Conservation (phyloP, 2,888 invertebrate genomes). For the Polymixis lichenea region DNA sequence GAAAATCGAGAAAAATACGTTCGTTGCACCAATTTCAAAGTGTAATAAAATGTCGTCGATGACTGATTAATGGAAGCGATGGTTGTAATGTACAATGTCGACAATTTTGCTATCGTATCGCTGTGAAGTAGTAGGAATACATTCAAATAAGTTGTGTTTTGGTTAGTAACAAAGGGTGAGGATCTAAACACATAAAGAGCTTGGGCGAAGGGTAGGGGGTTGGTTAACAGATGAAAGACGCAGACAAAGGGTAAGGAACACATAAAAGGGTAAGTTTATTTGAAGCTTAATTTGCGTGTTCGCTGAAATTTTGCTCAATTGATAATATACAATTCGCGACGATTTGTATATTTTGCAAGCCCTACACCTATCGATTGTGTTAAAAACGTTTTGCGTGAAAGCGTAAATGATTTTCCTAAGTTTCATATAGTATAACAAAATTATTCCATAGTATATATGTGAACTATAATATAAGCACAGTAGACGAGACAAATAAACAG, state of each 20-base stretch:
- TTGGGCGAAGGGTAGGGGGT: conserved; percentile 89
- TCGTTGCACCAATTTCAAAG: conserved; percentile 88
- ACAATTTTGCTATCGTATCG: conserved; percentile 83
- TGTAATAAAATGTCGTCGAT: conserved; percentile 77
- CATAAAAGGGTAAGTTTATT: conserved; percentile 91
- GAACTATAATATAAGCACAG: conserved; percentile 89
- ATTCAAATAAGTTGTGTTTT: conserved; percentile 88
- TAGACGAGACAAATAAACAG: conserved; percentile 90
- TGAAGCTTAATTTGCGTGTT: conserved; percentile 91
- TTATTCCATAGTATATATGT: conserved; percentile 85
- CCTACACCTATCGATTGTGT: conserved; percentile 88
- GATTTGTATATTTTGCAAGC: conserved; percentile 86
- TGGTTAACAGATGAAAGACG: conserved; percentile 94
- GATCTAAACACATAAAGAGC: conserved; percentile 91
- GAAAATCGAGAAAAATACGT: conserved; percentile 59
- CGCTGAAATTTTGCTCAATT: conserved; percentile 89
- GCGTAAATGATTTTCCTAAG: conserved; percentile 91
- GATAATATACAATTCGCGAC: conserved; percentile 87
- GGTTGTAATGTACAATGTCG: conserved; percentile 89
- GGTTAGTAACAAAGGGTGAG: conserved; percentile 89
- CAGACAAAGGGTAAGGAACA: conserved; percentile 94
- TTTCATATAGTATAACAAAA: conserved; percentile 87
- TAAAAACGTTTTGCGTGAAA: conserved; percentile 90
- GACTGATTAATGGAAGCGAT: conserved; percentile 87
- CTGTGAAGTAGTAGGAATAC: conserved; percentile 86